A percentile compares a stretch with the other conserved stretches of the same genome.
Evolutionary conservation across 2,797 vertebrate species (phyloP).

Genomic region (Australoheros facetus): DNA sequence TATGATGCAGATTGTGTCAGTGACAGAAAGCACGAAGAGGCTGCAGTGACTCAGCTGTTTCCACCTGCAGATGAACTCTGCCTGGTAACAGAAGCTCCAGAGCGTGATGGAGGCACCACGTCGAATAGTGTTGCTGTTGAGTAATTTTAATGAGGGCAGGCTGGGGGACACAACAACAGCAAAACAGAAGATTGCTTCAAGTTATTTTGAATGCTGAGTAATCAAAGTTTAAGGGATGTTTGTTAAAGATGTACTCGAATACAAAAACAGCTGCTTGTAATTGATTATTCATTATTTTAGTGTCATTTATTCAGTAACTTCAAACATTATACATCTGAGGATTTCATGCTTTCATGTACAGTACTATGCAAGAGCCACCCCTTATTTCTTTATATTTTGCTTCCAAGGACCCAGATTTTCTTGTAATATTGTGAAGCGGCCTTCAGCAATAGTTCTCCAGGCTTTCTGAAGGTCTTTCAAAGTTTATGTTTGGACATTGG

Average conservation of each 20-base stretch:
- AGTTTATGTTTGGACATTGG: background rate
- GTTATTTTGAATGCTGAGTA: background rate
- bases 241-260: too few relatives aligned
- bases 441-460: background rate
- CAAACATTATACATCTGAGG: background rate
- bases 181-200: conserved; percentile 1
- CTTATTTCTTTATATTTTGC: background rate
- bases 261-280: background rate
- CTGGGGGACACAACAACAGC: background rate
- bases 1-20: conserved; percentile 13
- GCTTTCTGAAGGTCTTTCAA: background rate
- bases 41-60: conserved; percentile 77
- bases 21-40: conserved; percentile 1
- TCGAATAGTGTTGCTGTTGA: background rate
- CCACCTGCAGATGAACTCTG: conserved; percentile 51
- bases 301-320: background rate
- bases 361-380: background rate
- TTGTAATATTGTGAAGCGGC: too few relatives aligned
- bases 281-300: background rate
- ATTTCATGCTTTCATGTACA: background rate
- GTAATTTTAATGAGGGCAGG: background rate
- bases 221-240: background rate
- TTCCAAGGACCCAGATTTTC: background rate
- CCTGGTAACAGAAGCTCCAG: conserved; percentile 66
- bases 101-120: background rate